phyloP scores from a whole-genome alignment of 2,113 vertebrate genomes.

The Diadophis punctatus region DNA sequence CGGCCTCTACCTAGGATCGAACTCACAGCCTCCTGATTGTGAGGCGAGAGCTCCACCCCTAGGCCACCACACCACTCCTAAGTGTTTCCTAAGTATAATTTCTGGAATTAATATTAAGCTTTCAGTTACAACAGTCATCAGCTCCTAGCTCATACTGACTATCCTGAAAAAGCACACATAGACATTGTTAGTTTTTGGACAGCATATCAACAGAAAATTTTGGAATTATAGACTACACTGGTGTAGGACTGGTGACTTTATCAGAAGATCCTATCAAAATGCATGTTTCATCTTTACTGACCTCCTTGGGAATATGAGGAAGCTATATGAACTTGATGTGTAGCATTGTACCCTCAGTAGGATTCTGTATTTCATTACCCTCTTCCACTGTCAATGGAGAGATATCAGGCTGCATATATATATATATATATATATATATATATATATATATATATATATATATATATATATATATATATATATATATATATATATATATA shows the following conservation, averaged over 20 bases:
- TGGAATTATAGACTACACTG: neutral
- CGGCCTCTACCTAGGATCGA: no score
- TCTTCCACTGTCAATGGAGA: neutral
- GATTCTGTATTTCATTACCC: neutral
- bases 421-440: no score
- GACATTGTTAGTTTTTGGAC: neutral
- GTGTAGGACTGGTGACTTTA: neutral
- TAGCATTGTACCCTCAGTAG: neutral
- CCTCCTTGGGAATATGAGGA: constrained; percentile 26
- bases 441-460: no score
- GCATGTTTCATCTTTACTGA: constrained; percentile 22
- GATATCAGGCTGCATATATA: neutral
- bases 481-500: no score
- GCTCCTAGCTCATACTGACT: neutral
- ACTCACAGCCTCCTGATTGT: no score
- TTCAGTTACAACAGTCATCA: neutral
- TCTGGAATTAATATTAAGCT: neutral
- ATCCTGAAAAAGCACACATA: neutral
- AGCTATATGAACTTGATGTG: neutral
- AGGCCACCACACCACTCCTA: neutral
- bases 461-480: no score
- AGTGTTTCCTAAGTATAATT: neutral
- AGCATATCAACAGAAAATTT: neutral
- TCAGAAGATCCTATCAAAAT: constrained; percentile 16
- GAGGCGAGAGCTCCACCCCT: no score